These are phyloP conservation scores for Phaedon cochleariae DNA, from an alignment of 2,888 invertebrate genomes.

Conservation along the genomic window DNA sequence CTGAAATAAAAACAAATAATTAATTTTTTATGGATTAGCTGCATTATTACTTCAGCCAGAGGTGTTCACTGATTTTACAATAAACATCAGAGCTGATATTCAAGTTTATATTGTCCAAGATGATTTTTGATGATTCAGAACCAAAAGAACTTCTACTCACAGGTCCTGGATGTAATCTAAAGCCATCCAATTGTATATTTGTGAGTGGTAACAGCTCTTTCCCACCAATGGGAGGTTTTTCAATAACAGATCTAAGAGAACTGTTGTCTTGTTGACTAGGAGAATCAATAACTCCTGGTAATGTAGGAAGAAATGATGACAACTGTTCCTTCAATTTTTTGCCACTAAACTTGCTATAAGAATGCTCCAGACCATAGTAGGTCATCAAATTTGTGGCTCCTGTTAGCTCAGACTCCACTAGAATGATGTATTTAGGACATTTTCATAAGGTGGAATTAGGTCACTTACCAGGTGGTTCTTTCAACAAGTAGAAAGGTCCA, in stretches of 20 bases:
- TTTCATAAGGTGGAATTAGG: neutral
- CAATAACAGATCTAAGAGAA: conserved; percentile 91
- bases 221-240: conserved; percentile 93
- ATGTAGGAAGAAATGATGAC: conserved; percentile 92
- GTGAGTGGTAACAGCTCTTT: conserved; percentile 88
- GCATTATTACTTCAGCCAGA: too few relatives aligned
- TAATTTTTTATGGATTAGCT: neutral
- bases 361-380: conserved; percentile 95
- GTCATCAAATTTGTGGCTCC: conserved; percentile 98
- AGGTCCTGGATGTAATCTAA: conserved; percentile 94
- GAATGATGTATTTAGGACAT: conserved; percentile 43
- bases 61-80: too few relatives aligned
- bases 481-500: conserved; percentile 98
- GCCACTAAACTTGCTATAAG: conserved; percentile 97
- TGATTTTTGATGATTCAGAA: neutral
- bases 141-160: conserved; percentile 55
- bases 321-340: conserved; percentile 95
- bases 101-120: neutral
- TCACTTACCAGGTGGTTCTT: conserved; percentile 87
- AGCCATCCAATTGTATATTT: conserved; percentile 89
- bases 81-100: too few relatives aligned
- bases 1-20: conserved; percentile 59
- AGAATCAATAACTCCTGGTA: conserved; percentile 94
- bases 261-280: conserved; percentile 89
- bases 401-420: conserved; percentile 91